Conservation (phyloP, 2,797 vertebrate species). For the Eulemur mongoz region DNA sequence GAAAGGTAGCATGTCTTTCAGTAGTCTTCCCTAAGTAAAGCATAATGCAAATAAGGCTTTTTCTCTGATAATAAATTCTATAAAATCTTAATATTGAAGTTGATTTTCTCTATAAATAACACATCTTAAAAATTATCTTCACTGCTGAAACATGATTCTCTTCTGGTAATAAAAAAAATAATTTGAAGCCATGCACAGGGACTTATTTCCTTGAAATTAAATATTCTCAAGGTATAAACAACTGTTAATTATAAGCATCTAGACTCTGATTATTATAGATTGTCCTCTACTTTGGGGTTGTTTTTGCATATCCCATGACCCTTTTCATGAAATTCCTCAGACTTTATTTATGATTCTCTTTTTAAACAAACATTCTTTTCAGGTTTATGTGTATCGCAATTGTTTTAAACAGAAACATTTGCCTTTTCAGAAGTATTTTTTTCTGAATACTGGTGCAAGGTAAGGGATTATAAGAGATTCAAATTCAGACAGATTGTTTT, state of each 20-base stretch:
- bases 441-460: background rate
- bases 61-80: background rate
- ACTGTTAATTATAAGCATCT: background rate
- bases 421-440: background rate
- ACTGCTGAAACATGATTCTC: background rate
- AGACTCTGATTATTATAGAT: background rate
- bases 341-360: background rate
- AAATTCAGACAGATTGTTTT: background rate
- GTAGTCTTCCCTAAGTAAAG: constrained; percentile 80
- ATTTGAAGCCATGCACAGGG: background rate
- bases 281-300: background rate
- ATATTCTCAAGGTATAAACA: background rate
- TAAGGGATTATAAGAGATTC: background rate
- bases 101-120: background rate
- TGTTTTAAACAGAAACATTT: background rate
- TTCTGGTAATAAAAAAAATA: background rate
- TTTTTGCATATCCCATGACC: background rate
- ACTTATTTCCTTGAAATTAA: constrained; percentile 4
- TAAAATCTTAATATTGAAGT: background rate
- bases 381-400: background rate
- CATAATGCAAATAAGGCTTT: constrained; percentile 12
- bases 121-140: background rate
- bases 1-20: constrained; percentile 83
- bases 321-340: background rate
- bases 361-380: constrained; percentile 10